Evolutionary conservation across 2,797 vertebrate genomes (phyloP), one percentile per base, ranked within the genome.

Genomic region (Amblyopsis hoosieri): DNA sequence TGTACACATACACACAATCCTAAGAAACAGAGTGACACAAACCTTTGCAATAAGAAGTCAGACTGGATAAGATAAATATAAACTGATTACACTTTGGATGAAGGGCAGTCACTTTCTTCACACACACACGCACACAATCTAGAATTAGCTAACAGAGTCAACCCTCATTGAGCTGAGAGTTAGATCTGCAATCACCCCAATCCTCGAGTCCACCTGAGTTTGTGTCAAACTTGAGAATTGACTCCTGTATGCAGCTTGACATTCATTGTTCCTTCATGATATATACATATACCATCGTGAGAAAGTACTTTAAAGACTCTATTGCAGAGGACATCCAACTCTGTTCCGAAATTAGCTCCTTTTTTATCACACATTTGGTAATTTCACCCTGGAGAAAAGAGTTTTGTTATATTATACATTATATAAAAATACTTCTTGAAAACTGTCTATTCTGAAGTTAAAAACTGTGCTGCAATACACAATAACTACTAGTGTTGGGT

Each of bases 341-440:
- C 13, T 94, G 87, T 31, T 90, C 92, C 31, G 93, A 88, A 54
- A 73, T 84, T 5, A 93, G 86, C 51, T 98, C 94, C 1, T 88
- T 91, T 74, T 91, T 96, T 80, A 95, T 94, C 81, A 99, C 96
- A 3, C 97, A 99, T 70, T 96, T 96, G 1, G 91, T 94, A 72
- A 99, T 94, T 54, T 97, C 96, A 1, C 12, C 60, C 93, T 94
- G 65, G 13, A 42, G 14, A 31, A 33, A 66, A 2, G 45, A 49
- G n/a, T 49, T 10, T 17, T 14, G 2, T 14, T 23, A 23, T 23
- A 23, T 23, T 3, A 23, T 23, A 23, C 2, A 23, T 23, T 23
- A 23, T 23, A 23, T 23, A 23, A 3, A 23, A 23, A 23, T 23
- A 23, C 19, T 23, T 23, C 19, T 19, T 19, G 19, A 19, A 0